Conservation (phyloP, 2,888 invertebrate genomes). For the Idaea dimidiata region DNA sequence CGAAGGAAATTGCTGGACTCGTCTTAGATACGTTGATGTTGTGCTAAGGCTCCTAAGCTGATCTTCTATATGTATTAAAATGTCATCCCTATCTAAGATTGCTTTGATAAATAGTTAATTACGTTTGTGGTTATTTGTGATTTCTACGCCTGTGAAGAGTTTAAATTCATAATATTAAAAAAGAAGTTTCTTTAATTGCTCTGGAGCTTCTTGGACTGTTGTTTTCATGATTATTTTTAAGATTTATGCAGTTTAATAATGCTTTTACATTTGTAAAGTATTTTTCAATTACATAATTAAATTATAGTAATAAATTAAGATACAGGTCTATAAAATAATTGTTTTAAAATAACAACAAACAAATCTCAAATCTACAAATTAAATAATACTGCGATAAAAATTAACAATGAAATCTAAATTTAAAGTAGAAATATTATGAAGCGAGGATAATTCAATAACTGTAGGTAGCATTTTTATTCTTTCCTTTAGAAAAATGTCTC, state of each 20-base stretch:
- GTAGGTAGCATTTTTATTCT: slow-evolving; percentile 46
- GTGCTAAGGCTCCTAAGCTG: slow-evolving; percentile 45
- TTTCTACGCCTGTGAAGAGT: not conserved
- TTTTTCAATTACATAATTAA: too few species aligned
- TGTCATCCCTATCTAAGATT: slow-evolving; percentile 26
- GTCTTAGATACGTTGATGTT: slow-evolving; percentile 72
- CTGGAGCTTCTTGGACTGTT: not conserved
- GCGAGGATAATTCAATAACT: slow-evolving; percentile 66
- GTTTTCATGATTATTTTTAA: too few species aligned
- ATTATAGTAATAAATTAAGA: not conserved
- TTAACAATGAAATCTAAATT: slow-evolving; percentile 72
- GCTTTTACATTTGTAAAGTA: too few species aligned
- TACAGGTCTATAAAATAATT: not conserved
- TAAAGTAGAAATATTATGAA: slow-evolving; percentile 75
- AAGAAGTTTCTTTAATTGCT: not conserved
- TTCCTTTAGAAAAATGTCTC: slow-evolving; percentile 42
- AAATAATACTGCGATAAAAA: slow-evolving; percentile 46
- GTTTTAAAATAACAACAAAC: slow-evolving; percentile 20
- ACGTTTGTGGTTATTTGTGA: not conserved
- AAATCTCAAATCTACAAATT: slow-evolving; percentile 43
- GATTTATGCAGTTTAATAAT: too few species aligned
- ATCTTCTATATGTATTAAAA: slow-evolving; percentile 38
- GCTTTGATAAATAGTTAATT: slow-evolving; percentile 8
- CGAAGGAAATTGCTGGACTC: slow-evolving; percentile 73
- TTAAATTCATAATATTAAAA: not conserved